Evolutionary conservation across 2,888 invertebrate genomes (phyloP), one percentile per base, ranked within the genome.

Genomic region (Eueremaeus valkanovi): DNA sequence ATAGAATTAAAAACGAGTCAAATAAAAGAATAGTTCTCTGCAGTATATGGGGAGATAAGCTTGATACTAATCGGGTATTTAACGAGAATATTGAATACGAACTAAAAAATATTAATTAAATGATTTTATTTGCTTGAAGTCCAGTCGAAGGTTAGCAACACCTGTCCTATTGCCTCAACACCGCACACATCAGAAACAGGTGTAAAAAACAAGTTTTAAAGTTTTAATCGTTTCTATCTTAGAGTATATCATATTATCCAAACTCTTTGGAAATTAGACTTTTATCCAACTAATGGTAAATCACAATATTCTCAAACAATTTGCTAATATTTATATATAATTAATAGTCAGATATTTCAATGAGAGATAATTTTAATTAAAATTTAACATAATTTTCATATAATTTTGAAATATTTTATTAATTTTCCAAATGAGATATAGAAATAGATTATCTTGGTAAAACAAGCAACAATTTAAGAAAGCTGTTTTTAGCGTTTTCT

Each of bases 151-250:
- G 61, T 31, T 31, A 8, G 61, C 61, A 61, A 18, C 61, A 61
- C 61, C 61, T 61, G 61, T 31, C 61, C 29, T 61, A 16, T 61
- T 6, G 29, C 29, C 3, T 29, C 16, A 18, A 61, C 49, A 18
- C 5, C 49, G n/a, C 49, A 49, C 16, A n/a, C n/a, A n/a, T n/a
- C n/a, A n/a, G n/a, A n/a, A 61, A 61, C 61, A 61, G 61, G 61
- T 61, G 61, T 61, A 61, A 3, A 24, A 61, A 61, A 61, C 61
- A 16, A 31, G 61, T 61, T 61, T 61, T 29, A 27, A 31, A 61
- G 9, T 21, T 61, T 31, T 61, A 61, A 29, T 45, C 45, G 40
- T 40, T 40, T 40, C 40, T 11, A 51, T 21, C 18, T 45, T 45
- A 13, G 9, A 45, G 6, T 5, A 36, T 36, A 36, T 36, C 11